A percentile compares a stretch with the other conserved stretches of the same genome.
Conservation (phyloP, 1,140 invertebrate genomes). For the Colletes latitarsis region DNA sequence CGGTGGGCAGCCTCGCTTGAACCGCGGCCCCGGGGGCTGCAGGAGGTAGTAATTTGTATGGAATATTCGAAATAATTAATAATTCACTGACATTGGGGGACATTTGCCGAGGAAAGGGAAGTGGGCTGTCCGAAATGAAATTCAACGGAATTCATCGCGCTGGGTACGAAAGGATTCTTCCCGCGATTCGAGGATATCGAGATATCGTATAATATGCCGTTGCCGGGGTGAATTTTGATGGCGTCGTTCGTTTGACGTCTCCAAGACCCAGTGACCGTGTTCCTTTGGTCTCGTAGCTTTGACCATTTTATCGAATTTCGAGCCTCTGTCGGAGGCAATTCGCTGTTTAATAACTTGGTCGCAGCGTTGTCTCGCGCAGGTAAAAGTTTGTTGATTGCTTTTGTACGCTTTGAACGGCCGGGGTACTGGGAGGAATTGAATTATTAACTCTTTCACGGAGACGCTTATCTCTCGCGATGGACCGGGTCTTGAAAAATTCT, state of each 20-base stretch:
- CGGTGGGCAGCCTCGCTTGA: not conserved
- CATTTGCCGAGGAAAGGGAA: not conserved
- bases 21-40: not conserved
- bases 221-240: conserved; percentile 33
- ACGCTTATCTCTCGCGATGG: not conserved
- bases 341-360: conserved; percentile 49
- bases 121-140: conserved; percentile 6
- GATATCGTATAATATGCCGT: conserved; percentile 14
- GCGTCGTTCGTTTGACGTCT: conserved; percentile 11
- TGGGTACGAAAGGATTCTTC: not conserved
- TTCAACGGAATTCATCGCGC: not conserved
- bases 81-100: conserved; percentile 30
- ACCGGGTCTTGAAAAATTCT: not conserved
- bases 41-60: conserved; percentile 39
- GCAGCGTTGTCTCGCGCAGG: not conserved
- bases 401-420: not conserved
- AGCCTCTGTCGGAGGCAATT: conserved; percentile 33
- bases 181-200: conserved; percentile 24
- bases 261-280: conserved; percentile 29
- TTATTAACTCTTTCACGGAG: conserved; percentile 9
- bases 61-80: conserved; percentile 47
- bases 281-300: conserved; percentile 14
- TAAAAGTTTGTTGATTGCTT: conserved; percentile 30
- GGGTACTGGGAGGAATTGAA: not conserved
- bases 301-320: conserved; percentile 37